A percentile compares a stretch with the other conserved stretches of the same genome.
Evolutionary conservation across 35 echinoderm and acorn worm species (phyloP).

Genomic region (Lytechinus variegatus): DNA sequence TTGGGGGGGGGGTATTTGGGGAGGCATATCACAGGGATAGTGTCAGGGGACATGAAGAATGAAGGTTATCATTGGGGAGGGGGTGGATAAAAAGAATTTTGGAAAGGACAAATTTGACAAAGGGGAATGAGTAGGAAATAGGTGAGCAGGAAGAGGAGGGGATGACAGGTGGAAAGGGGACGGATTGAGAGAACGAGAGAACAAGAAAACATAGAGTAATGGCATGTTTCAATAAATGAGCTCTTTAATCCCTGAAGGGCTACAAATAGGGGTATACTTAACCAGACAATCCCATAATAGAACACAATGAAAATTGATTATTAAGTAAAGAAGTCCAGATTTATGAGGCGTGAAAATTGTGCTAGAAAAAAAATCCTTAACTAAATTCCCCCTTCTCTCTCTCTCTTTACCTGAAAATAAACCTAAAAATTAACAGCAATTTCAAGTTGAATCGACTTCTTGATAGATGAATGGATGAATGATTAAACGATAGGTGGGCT

Average conservation of each 20-base stretch:
- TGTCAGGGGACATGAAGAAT: neutral
- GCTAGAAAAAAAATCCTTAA: neutral
- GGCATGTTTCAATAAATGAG: conserved; percentile 51
- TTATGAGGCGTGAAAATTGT: neutral
- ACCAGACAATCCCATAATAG: neutral
- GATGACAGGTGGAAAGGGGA: neutral
- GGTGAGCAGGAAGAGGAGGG: neutral
- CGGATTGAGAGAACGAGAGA: conserved; percentile 23
- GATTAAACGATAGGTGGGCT: neutral
- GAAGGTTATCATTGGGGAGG: neutral
- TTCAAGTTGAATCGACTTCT: neutral
- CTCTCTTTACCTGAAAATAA: neutral
- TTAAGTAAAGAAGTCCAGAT: neutral
- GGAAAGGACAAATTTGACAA: too few relatives aligned
- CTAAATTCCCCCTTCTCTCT: neutral
- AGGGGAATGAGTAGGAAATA: too few relatives aligned
- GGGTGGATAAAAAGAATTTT: too few relatives aligned
- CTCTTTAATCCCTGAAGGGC: neutral
- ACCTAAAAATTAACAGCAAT: neutral
- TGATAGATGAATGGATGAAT: neutral
- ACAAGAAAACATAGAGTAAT: conserved; percentile 25
- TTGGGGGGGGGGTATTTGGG: neutral
- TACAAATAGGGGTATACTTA: conserved; percentile 2
- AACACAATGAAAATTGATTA: neutral
- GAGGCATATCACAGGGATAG: neutral